These are phyloP conservation scores for Oncorhynchus gorbuscha DNA, from an alignment of 2,113 vertebrate species.

Conservation along the genomic window DNA sequence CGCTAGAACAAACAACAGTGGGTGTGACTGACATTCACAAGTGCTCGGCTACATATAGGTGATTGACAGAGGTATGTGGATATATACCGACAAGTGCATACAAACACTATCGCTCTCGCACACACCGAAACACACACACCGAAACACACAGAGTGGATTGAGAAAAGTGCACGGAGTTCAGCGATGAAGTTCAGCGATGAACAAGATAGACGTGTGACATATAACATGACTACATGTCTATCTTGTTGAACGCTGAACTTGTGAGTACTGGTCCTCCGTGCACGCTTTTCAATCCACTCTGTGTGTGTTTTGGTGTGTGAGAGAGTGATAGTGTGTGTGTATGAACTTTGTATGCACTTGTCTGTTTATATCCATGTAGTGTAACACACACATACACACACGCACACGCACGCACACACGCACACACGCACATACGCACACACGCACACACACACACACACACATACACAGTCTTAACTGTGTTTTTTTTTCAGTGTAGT, in stretches of 20 bases:
- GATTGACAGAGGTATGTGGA: slow-evolving; percentile 14
- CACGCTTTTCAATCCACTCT: slow-evolving; percentile 25
- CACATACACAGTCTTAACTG: background rate
- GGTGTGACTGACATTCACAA: slow-evolving; percentile 27
- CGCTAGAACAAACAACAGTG: slow-evolving; percentile 7
- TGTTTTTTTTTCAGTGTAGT: slow-evolving; percentile 29
- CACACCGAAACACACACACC: background rate
- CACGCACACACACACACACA: background rate
- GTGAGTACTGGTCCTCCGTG: slow-evolving; percentile 36
- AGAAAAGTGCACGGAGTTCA: slow-evolving; percentile 29
- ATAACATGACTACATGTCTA: background rate
- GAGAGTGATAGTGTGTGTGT: background rate
- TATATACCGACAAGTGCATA: background rate
- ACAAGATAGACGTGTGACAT: background rate
- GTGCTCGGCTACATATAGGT: slow-evolving; percentile 29
- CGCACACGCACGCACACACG: background rate
- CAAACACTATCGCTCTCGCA: background rate
- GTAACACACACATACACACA: background rate
- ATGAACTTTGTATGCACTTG: background rate
- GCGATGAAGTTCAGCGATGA: slow-evolving; percentile 12
- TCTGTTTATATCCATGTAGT: slow-evolving; percentile 6
- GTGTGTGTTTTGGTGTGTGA: background rate
- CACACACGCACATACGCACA: slow-evolving; percentile 4
- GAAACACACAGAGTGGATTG: slow-evolving; percentile 10
- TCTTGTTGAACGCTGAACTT: slow-evolving; percentile 6